These are phyloP conservation scores for Neodiprion virginianus DNA, from an alignment of 1,140 invertebrate species.

Conservation along the genomic window DNA sequence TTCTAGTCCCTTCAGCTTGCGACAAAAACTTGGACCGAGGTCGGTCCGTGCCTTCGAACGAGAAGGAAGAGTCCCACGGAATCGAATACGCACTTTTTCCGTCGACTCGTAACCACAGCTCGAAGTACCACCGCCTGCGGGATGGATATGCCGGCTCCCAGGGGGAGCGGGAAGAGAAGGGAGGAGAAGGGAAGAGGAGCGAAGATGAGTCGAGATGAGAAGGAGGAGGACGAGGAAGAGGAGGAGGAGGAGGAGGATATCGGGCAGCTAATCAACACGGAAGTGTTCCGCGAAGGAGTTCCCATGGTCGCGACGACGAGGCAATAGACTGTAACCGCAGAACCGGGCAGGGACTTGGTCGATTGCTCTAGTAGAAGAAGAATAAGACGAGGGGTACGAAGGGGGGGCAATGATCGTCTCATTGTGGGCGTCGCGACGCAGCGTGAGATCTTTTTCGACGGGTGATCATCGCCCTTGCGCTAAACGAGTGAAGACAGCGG, in stretches of 20 bases:
- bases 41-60: too few species aligned
- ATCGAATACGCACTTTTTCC: too few species aligned
- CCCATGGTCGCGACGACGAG: conserved; percentile 11
- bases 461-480: neutral
- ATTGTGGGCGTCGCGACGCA: neutral
- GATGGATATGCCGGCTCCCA: too few species aligned
- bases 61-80: too few species aligned
- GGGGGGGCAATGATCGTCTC: neutral
- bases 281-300: conserved; percentile 26
- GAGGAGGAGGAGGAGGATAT: conserved; percentile 37
- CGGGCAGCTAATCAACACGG: conserved; percentile 35
- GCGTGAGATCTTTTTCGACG: neutral
- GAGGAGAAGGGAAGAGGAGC: too few species aligned
- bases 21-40: too few species aligned
- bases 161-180: too few species aligned
- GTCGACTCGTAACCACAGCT: too few species aligned
- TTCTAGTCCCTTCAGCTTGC: too few species aligned
- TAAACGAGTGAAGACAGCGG: neutral
- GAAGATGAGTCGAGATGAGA: too few species aligned
- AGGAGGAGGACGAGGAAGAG: conserved; percentile 28
- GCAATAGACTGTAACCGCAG: neutral
- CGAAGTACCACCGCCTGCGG: too few species aligned
- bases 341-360: neutral
- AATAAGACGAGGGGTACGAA: conserved; percentile 13
- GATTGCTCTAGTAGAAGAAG: neutral